Evolutionary conservation across 2,888 invertebrate species (phyloP).

Genomic region (Lacanobia wlatinum): DNA sequence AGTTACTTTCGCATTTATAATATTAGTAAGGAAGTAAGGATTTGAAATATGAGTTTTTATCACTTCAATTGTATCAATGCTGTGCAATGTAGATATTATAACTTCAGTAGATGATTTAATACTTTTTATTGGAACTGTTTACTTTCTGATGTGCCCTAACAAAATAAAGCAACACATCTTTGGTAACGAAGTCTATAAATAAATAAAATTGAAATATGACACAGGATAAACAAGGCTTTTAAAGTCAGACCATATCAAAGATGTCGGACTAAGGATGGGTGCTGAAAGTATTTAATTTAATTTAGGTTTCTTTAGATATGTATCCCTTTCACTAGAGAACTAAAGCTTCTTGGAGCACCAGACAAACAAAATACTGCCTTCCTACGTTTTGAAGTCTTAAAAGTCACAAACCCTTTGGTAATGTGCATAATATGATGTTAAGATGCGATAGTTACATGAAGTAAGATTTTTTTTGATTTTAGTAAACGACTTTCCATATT

Average conservation of each 20-base stretch:
- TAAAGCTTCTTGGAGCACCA: background rate
- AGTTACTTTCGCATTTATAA: no score
- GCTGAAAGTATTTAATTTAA: conserved; percentile 19
- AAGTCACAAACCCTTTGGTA: background rate
- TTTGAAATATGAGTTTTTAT: no score
- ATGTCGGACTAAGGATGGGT: background rate
- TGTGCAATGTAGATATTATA: no score
- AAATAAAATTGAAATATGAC: conserved; percentile 26
- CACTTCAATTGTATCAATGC: no score
- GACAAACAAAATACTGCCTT: background rate
- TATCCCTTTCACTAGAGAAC: background rate
- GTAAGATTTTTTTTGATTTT: background rate
- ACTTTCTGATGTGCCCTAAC: background rate
- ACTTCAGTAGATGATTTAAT: no score
- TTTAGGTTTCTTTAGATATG: conserved; percentile 14
- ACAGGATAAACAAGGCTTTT: conserved; percentile 12
- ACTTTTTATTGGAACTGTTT: background rate
- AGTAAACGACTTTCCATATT: background rate
- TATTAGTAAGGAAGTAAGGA: no score
- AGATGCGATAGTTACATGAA: background rate
- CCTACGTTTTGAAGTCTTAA: background rate
- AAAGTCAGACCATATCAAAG: conserved; percentile 16
- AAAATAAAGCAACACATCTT: background rate
- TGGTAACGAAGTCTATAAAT: conserved; percentile 11
- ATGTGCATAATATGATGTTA: background rate